Evolutionary conservation across 1,140 invertebrate genomes (phyloP).

Genomic region (Formica exsecta): DNA sequence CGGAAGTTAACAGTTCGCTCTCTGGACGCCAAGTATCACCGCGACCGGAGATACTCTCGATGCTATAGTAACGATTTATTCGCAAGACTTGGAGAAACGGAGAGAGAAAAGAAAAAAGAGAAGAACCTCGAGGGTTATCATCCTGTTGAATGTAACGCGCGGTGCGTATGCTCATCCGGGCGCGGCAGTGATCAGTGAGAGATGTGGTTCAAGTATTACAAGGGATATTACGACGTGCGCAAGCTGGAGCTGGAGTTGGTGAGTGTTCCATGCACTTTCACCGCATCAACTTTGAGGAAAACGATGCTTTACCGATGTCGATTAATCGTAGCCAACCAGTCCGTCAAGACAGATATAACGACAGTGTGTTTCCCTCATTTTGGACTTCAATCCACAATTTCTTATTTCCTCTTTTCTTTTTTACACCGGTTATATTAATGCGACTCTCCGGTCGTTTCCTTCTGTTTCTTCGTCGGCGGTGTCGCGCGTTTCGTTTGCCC

Average conservation of each 20-base stretch:
- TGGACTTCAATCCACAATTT: constrained; percentile 77
- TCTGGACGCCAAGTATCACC: constrained; percentile 12
- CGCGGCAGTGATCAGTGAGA: constrained; percentile 44
- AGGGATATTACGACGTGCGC: constrained; percentile 82
- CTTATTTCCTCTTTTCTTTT: constrained; percentile 4
- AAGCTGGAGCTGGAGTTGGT: constrained; percentile 80
- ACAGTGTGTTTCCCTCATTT: constrained; percentile 68
- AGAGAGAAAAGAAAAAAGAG: not conserved
- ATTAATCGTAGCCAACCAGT: not conserved
- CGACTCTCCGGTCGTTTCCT: constrained; percentile 62
- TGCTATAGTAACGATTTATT: constrained; percentile 35
- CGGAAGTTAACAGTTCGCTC: constrained; percentile 52
- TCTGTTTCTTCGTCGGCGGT: constrained; percentile 53
- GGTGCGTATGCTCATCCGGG: not conserved
- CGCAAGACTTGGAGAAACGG: not conserved
- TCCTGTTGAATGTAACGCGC: constrained; percentile 23
- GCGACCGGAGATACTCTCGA: not conserved
- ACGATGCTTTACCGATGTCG: not conserved
- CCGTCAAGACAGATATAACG: constrained; percentile 2
- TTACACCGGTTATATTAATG: constrained; percentile 77
- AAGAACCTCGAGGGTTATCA: constrained; percentile 13
- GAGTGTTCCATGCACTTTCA: constrained; percentile 59
- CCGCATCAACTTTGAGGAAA: not conserved
- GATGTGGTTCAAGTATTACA: constrained; percentile 83
- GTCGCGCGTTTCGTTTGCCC: constrained; percentile 66